Evolutionary conservation across 1,140 invertebrate species (phyloP).

Genomic region (Battus philenor): DNA sequence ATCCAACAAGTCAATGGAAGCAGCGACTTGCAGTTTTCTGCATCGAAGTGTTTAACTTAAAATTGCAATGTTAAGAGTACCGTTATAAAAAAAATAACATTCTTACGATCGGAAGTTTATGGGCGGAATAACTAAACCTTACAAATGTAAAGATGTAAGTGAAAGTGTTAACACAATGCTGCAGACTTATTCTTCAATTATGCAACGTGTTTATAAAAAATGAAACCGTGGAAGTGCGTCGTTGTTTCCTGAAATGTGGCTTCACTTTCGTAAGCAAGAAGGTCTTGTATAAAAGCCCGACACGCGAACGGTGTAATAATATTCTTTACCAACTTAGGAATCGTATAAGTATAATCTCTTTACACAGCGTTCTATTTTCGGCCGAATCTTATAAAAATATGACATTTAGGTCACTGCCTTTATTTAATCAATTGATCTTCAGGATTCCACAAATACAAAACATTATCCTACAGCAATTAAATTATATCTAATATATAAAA

Average conservation of each 20-base stretch:
- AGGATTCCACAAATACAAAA: no score
- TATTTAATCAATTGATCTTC: no score
- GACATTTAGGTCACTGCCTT: conserved; percentile 8
- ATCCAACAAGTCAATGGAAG: no score
- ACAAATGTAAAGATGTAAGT: conserved; percentile 10
- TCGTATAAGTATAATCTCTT: conserved; percentile 11
- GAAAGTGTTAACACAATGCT: conserved; percentile 12
- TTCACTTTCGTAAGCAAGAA: conserved; percentile 16
- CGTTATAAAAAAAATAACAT: no score
- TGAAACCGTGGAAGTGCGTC: conserved; percentile 6
- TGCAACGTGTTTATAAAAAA: conserved; percentile 16
- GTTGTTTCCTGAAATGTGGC: conserved; percentile 12
- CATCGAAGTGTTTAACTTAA: no score
- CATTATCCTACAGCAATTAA: no score
- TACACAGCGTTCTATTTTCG: not conserved
- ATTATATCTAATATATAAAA: no score
- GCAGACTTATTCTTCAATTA: conserved; percentile 14
- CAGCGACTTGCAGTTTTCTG: no score
- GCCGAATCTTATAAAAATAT: no score
- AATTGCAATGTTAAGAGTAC: no score
- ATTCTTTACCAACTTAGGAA: conserved; percentile 8
- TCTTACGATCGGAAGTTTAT: no score
- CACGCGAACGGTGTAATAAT: conserved; percentile 13
- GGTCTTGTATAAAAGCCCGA: conserved; percentile 3
- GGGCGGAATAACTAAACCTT: conserved; percentile 9